Base-by-base conservation (phyloP, 2,113 vertebrate genomes). In the Thymallus thymallus region DNA sequence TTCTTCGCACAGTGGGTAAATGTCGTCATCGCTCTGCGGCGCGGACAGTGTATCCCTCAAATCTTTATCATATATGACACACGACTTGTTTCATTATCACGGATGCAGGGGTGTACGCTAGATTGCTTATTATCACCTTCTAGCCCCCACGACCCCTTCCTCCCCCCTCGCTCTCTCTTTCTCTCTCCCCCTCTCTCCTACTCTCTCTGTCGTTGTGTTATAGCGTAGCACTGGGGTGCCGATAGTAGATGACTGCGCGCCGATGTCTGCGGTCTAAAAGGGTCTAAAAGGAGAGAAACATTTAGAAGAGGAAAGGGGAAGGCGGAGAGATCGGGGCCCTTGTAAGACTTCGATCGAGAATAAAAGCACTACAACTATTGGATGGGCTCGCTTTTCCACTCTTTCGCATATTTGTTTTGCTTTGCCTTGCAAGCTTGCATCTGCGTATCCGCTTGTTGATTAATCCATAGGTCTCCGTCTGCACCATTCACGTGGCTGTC, bases 211-310 rank as follows among this genome's bases (percentile, higher is more conserved):
- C 69, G 82, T 84, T 91, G 91, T 93, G 91, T 91, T 91, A 91
- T 91, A 93, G 92, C 91, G 91, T 91, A 92, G 87, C 81, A 93
- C 92, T 92, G 92, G 92, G 91, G 92, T 90, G 86, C 86, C 81
- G 60, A 84, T 91, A 91, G 86, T 87, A 90, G 91, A 91, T 92
- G 91, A 92, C 91, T 90, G 87, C 78, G 88, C 90, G 88, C 72
- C 70, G 85, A 85, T 90, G 80, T 82, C 86, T 92, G 87, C n/a
- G n/a, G n/a, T n/a, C n/a, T n/a, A n/a, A n/a, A n/a, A n/a, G n/a
- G n/a, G n/a, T n/a, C n/a, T n/a, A n/a, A 74, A 74, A 68, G 66
- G 41, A 68, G 66, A 45, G 60, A 51, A 67, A 74, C 75, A 58
- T 51, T 30, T 65, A 16, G 55, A 58, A 23, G 65, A 66, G 24